Percentiles rank a stretch among this genome's conserved stretches.
These are phyloP conservation scores for Megaceryle maxima DNA, from an alignment of 2,113 vertebrate species.

Conservation along the genomic window DNA sequence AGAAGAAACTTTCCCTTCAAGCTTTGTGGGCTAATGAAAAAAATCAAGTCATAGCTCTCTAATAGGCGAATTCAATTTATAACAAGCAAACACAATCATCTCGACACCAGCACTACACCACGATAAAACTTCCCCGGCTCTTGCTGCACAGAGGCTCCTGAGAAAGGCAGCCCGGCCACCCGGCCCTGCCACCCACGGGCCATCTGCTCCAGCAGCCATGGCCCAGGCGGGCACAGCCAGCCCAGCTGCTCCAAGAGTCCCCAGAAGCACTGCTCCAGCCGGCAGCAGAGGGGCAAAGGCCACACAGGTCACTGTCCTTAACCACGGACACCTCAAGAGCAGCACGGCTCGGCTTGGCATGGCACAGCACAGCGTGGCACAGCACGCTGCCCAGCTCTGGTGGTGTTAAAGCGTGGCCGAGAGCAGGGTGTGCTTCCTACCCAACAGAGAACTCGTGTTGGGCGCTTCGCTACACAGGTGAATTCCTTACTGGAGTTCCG, in stretches of 20 bases:
- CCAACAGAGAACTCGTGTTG: background rate
- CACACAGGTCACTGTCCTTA: rapidly evolving
- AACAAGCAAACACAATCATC: slow-evolving; percentile 46
- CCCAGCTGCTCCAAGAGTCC: rapidly evolving
- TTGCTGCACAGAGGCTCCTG: background rate
- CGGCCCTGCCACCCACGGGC: background rate
- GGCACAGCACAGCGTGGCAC: background rate
- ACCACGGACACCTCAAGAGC: rapidly evolving
- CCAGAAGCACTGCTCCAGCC: background rate
- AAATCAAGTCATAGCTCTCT: slow-evolving; percentile 53
- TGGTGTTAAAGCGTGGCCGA: rapidly evolving
- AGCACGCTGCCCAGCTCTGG: rapidly evolving
- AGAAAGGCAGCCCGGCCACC: background rate
- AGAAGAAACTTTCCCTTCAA: slow-evolving; percentile 56
- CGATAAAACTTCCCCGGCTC: background rate
- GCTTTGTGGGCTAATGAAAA: slow-evolving; percentile 51
- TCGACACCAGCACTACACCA: background rate
- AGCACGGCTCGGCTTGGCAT: background rate
- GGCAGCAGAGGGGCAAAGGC: background rate
- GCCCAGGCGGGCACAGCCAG: background rate
- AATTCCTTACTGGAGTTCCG: background rate
- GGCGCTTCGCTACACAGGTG: background rate
- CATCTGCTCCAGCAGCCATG: too few species aligned
- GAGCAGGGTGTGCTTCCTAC: background rate
- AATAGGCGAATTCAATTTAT: slow-evolving; percentile 64